phyloP scores from a whole-genome alignment of 2,888 invertebrate genomes.

The Galerucella pusilla region DNA sequence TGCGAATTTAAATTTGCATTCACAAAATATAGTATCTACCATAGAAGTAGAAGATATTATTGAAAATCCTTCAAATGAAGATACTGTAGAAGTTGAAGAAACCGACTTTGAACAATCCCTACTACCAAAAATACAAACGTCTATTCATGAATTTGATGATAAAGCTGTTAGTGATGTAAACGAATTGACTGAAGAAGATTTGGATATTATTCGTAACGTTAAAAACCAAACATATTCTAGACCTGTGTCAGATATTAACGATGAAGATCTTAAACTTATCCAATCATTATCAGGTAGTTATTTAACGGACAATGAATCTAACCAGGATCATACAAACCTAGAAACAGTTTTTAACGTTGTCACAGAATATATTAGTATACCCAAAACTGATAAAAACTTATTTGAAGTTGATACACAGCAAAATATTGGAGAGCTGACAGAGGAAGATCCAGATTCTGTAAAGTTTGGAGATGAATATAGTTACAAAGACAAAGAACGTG shows the following conservation, averaged over 20 bases:
- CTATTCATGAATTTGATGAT: background rate
- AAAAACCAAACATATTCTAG: conserved; percentile 41
- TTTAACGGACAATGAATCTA: conserved; percentile 23
- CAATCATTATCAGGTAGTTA: conserved; percentile 49
- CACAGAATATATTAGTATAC: background rate
- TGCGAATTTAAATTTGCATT: background rate
- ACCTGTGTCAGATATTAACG: conserved; percentile 55
- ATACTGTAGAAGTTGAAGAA: background rate
- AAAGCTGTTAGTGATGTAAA: background rate
- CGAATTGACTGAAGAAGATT: conserved; percentile 43
- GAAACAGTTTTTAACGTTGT: background rate
- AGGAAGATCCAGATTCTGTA: background rate
- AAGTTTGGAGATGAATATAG: background rate
- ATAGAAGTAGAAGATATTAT: background rate
- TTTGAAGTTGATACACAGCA: background rate
- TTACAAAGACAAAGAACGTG: background rate
- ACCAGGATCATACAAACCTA: background rate
- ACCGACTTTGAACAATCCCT: background rate
- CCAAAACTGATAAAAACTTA: background rate
- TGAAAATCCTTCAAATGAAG: background rate
- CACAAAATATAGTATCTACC: background rate
- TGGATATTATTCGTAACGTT: conserved; percentile 35
- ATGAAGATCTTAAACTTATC: conserved; percentile 54
- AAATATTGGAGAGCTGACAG: background rate
- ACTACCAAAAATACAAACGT: background rate